A percentile compares a stretch with the other conserved stretches of the same genome.
Evolutionary conservation across 2,797 vertebrate species (phyloP).

Genomic region (Channa striata): DNA sequence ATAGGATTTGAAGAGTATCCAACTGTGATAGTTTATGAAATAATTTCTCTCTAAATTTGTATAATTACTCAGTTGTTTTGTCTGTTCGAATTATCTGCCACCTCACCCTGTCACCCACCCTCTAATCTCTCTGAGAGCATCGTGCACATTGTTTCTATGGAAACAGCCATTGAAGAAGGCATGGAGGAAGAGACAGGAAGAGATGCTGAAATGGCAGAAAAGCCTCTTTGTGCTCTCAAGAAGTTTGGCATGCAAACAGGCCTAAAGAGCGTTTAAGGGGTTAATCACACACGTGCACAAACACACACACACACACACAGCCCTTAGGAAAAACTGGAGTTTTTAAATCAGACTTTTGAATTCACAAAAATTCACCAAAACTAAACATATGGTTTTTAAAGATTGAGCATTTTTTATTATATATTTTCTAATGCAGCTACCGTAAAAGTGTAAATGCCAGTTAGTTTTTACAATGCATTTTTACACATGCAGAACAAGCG

Average conservation of each 20-base stretch:
- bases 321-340: slow-evolving; percentile 36
- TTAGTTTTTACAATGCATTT: too few relatives aligned
- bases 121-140: slow-evolving; percentile 41
- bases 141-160: slow-evolving; percentile 75
- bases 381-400: too few relatives aligned
- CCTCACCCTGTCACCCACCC: slow-evolving; percentile 29
- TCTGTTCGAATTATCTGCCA: slow-evolving; percentile 12
- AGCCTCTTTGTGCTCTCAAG: slow-evolving; percentile 64
- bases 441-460: too few relatives aligned
- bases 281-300: slow-evolving; percentile 21
- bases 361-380: slow-evolving; percentile 2
- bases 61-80: slow-evolving; percentile 16
- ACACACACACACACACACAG: slow-evolving; percentile 16
- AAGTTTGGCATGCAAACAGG: slow-evolving; percentile 14
- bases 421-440: not conserved
- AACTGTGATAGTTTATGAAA: not conserved
- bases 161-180: slow-evolving; percentile 65
- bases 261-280: slow-evolving; percentile 28
- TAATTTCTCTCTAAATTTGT: not conserved
- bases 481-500: too few relatives aligned
- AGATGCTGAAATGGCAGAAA: slow-evolving; percentile 70
- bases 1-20: not conserved
- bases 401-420: not conserved
- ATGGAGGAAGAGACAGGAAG: slow-evolving; percentile 56
- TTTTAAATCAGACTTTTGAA: slow-evolving; percentile 11